Percentiles rank a stretch among this genome's conserved stretches.
Conservation (phyloP, 2,888 invertebrate species). For the Drosophila setosimentum region DNA sequence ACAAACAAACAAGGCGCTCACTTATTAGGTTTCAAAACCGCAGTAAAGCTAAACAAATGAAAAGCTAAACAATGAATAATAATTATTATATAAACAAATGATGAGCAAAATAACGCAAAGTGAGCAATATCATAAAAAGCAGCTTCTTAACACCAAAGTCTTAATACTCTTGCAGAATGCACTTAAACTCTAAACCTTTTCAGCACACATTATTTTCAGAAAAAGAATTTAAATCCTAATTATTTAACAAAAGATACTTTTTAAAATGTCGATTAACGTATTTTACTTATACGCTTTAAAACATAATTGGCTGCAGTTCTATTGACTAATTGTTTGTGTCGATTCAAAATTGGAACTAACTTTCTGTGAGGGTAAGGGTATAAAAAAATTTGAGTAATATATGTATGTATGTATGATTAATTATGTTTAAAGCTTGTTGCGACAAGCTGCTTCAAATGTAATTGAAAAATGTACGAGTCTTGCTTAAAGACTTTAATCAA, state of each 20-base stretch:
- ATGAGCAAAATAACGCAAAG: conserved; percentile 59
- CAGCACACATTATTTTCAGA: neutral
- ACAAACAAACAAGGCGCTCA: conserved; percentile 40
- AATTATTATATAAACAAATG: conserved; percentile 64
- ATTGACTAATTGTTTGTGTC: conserved; percentile 4
- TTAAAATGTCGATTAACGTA: neutral
- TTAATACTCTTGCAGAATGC: conserved; percentile 29
- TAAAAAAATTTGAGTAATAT: conserved; percentile 21
- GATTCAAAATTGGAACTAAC: neutral
- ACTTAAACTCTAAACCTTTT: neutral
- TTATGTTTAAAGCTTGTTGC: conserved; percentile 35
- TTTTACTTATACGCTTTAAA: neutral
- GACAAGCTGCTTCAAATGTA: conserved; percentile 29
- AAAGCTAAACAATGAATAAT: conserved; percentile 52
- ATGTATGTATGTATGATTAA: conserved; percentile 33
- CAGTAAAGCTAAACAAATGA: conserved; percentile 56
- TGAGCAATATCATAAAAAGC: conserved; percentile 9
- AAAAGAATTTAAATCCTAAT: neutral
- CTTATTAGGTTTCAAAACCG: conserved; percentile 73
- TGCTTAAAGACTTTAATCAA: conserved; percentile 11
- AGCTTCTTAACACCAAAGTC: conserved; percentile 2
- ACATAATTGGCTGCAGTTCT: neutral
- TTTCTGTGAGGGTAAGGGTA: conserved; percentile 23
- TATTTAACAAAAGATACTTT: neutral
- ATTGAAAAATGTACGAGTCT: conserved; percentile 17